Percentiles rank a stretch among this genome's conserved stretches.
Conservation (phyloP, 37 sponge, comb jelly and placozoan species). For the Lycopodina hypogea region DNA sequence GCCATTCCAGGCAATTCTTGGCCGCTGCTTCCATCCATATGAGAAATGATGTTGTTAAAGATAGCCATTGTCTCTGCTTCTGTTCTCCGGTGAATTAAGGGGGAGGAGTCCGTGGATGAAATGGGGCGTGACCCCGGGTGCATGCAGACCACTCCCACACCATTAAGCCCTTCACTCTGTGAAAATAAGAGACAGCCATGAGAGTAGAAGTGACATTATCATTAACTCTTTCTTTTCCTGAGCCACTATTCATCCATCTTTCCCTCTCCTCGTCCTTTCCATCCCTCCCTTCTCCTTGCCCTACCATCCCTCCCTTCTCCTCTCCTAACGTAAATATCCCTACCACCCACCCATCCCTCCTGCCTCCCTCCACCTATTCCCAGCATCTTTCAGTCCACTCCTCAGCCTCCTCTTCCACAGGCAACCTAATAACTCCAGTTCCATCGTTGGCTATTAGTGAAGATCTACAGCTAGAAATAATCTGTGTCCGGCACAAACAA, state of each 20-base stretch:
- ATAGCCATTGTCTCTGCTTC: slow-evolving; percentile 52
- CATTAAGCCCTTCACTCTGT: background rate
- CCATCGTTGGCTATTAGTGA: too few species aligned
- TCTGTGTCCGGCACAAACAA: too few species aligned
- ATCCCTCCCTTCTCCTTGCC: slow-evolving; percentile 1
- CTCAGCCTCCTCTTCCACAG: slow-evolving; percentile 1
- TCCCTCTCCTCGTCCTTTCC: slow-evolving; percentile 1
- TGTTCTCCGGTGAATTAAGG: background rate
- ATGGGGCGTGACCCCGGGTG: background rate
- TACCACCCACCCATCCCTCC: too few species aligned
- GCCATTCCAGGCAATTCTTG: too few species aligned
- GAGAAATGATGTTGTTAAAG: slow-evolving; percentile 51
- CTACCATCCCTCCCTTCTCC: background rate
- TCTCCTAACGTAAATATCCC: background rate
- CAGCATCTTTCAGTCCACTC: background rate
- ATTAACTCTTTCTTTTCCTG: too few species aligned
- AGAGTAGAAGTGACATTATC: too few species aligned
- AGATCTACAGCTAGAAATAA: too few species aligned
- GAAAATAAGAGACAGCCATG: background rate
- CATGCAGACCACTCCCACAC: background rate
- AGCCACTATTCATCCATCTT: background rate
- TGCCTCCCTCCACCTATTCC: too few species aligned
- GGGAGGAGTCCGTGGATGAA: background rate
- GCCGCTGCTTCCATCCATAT: background rate
- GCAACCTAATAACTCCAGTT: too few species aligned